Percentiles rank a stretch among this genome's conserved stretches.
phyloP scores from a whole-genome alignment of 2,113 vertebrate genomes.

The Triplophysa dalaica region DNA sequence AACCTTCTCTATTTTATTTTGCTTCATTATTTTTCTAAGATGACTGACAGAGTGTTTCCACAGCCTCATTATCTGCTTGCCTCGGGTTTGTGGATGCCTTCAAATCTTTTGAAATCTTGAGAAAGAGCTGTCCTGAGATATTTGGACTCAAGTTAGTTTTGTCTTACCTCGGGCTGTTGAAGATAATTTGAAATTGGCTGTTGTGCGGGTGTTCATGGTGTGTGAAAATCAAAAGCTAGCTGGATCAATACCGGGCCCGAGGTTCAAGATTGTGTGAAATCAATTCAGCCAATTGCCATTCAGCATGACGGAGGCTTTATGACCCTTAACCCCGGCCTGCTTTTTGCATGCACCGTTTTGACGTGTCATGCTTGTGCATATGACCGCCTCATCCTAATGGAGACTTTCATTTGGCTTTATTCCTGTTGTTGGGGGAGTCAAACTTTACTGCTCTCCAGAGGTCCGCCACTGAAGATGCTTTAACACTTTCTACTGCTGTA shows the following conservation, averaged over 20 bases:
- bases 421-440: conserved; percentile 18
- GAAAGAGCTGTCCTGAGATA: conserved; percentile 10
- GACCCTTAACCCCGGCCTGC: conserved; percentile 35
- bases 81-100: neutral
- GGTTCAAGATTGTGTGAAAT: conserved; percentile 45
- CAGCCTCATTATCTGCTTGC: neutral
- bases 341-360: neutral
- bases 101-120: neutral
- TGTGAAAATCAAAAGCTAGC: conserved; percentile 46
- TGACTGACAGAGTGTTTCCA: neutral
- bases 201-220: conserved; percentile 27
- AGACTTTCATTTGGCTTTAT: conserved; percentile 1
- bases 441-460: conserved; percentile 28
- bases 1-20: neutral
- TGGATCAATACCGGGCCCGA: conserved; percentile 41
- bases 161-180: conserved; percentile 18
- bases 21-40: neutral
- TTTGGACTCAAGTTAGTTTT: conserved; percentile 12
- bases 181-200: conserved; percentile 40
- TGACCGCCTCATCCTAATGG: conserved; percentile 35
- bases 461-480: neutral
- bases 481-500: conserved; percentile 33
- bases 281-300: conserved; percentile 45
- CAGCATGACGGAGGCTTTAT: conserved; percentile 29
- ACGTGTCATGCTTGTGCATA: conserved; percentile 23